These are phyloP conservation scores for Fregata magnificens DNA, from an alignment of 2,113 vertebrate species.

Conservation along the genomic window DNA sequence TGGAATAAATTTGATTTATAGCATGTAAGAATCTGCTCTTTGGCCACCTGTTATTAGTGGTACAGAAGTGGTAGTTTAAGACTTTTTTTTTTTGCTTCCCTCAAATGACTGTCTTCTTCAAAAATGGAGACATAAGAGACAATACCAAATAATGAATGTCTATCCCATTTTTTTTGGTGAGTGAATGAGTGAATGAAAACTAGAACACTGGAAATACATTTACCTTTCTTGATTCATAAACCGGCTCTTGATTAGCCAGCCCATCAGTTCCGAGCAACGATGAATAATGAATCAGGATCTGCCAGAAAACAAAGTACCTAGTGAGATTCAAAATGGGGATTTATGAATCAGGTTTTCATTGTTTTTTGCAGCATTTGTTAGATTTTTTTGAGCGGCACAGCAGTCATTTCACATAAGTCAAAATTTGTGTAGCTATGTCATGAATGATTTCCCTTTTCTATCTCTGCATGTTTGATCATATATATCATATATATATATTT, in stretches of 20 bases:
- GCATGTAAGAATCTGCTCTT: background rate
- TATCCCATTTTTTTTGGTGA: background rate
- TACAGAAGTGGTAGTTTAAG: background rate
- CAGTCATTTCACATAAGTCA: background rate
- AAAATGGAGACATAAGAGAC: background rate
- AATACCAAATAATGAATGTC: background rate
- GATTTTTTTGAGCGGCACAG: background rate
- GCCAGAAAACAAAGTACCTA: background rate
- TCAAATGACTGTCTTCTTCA: background rate
- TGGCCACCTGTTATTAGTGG: background rate
- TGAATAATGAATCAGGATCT: background rate
- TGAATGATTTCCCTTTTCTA: background rate
- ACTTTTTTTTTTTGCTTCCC: background rate
- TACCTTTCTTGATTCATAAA: background rate
- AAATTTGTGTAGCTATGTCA: background rate
- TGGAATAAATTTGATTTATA: background rate
- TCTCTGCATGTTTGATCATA: background rate
- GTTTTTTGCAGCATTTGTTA: background rate
- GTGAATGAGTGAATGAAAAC: background rate
- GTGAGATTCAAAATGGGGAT: background rate
- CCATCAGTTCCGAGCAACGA: background rate
- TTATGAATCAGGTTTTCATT: background rate
- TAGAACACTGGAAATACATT: background rate
- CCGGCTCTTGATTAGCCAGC: background rate
- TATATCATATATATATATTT: too few species aligned